phyloP scores from a whole-genome alignment of 2,888 invertebrate species.

The Caenorhabditis sp. region DNA sequence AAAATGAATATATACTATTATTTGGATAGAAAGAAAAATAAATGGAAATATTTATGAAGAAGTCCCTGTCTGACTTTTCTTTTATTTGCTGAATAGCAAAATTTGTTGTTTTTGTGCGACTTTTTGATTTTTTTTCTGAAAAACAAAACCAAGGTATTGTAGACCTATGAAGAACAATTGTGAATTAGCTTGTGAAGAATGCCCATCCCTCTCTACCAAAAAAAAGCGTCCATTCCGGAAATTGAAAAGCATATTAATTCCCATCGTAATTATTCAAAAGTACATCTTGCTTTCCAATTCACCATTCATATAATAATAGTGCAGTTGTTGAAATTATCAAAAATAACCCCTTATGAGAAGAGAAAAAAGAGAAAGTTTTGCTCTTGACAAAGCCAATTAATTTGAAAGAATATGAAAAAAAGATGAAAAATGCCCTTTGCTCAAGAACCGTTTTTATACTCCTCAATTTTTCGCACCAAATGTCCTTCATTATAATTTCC shows the following conservation, averaged over 20 bases:
- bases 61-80: background rate
- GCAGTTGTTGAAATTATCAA: too few species aligned
- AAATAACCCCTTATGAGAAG: background rate
- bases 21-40: too few species aligned
- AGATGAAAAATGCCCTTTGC: background rate
- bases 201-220: too few species aligned
- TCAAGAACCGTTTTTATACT: background rate
- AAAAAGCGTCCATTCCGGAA: background rate
- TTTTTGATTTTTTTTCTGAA: background rate
- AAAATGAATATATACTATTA: background rate
- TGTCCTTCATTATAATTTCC: background rate
- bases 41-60: background rate
- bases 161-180: background rate
- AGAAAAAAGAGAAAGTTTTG: background rate
- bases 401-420: background rate
- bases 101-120: background rate
- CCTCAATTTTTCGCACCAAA: background rate
- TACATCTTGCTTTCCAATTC: background rate
- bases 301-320: too few species aligned
- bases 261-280: background rate
- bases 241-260: background rate
- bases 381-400: background rate
- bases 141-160: background rate
- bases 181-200: too few species aligned
- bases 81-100: background rate